A percentile compares a stretch with the other conserved stretches of the same genome.
These are phyloP conservation scores for crab-eating macaque (Macaca fascicularis) DNA, from an alignment of 2,113 vertebrate genomes.

Conservation along the genomic window DNA sequence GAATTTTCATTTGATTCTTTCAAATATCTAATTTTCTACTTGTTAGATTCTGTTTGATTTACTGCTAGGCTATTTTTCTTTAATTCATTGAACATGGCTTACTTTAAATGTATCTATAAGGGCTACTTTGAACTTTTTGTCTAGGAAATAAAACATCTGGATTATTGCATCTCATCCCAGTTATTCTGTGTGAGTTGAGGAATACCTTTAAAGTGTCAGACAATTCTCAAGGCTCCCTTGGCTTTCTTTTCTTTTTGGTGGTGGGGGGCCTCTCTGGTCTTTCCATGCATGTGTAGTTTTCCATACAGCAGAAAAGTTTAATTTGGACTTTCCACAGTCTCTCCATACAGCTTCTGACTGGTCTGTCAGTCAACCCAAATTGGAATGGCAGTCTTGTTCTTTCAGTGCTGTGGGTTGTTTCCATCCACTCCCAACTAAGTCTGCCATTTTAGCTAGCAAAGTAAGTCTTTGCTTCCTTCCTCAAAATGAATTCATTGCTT, in stretches of 20 bases:
- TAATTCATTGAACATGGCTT: not conserved
- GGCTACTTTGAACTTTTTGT: not conserved
- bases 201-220: not conserved
- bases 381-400: constrained; percentile 11
- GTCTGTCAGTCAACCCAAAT: not conserved
- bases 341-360: not conserved
- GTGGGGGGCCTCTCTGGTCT: not conserved
- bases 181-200: not conserved
- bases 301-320: not conserved
- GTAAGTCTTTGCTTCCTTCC: not conserved
- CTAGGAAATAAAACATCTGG: not conserved
- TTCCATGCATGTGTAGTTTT: not conserved
- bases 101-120: not conserved
- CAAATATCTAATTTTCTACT: not conserved
- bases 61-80: constrained; percentile 1
- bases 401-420: not conserved
- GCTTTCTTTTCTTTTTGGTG: not conserved
- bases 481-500: constrained; percentile 6
- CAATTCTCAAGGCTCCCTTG: not conserved
- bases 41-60: not conserved
- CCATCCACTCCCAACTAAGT: constrained; percentile 32
- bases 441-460: constrained; percentile 31
- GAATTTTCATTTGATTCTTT: constrained; percentile 4
- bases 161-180: not conserved
- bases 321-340: not conserved